phyloP scores from a whole-genome alignment of 1,140 invertebrate species.

The Papilio aristodemus region DNA sequence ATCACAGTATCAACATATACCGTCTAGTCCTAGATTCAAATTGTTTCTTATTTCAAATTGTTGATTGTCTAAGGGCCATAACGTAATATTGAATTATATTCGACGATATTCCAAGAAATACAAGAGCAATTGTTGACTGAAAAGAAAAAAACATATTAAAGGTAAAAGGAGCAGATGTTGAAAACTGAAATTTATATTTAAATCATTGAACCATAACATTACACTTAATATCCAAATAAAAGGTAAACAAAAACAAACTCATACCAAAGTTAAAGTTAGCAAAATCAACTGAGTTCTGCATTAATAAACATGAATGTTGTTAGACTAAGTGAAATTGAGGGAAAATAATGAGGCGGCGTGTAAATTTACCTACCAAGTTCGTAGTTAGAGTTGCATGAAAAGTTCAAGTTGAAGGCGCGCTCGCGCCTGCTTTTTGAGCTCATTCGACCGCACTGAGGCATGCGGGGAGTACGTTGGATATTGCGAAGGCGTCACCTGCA shows the following conservation, averaged over 20 bases:
- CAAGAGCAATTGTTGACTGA: too few species aligned
- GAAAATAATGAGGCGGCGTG: slow-evolving; percentile 32
- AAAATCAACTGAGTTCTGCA: slow-evolving; percentile 29
- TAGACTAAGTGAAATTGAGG: slow-evolving; percentile 35
- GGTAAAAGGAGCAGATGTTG: too few species aligned
- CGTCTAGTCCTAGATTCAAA: too few species aligned
- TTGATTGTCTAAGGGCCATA: too few species aligned
- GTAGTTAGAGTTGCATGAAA: slow-evolving; percentile 31
- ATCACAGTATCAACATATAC: too few species aligned
- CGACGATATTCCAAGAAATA: too few species aligned
- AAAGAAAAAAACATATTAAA: too few species aligned
- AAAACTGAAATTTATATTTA: not conserved
- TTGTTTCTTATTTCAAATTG: too few species aligned
- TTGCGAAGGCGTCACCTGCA: slow-evolving; percentile 31
- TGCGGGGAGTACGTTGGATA: not conserved
- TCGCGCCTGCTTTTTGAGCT: slow-evolving; percentile 32
- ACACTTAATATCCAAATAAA: not conserved
- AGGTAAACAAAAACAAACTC: slow-evolving; percentile 21
- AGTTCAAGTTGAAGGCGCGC: slow-evolving; percentile 30
- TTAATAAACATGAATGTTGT: slow-evolving; percentile 35
- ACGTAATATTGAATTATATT: too few species aligned
- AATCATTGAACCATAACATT: not conserved
- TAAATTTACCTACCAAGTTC: slow-evolving; percentile 30
- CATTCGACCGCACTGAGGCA: slow-evolving; percentile 31
- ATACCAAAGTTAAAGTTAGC: slow-evolving; percentile 16